These are phyloP conservation scores for Acrobasis suavella DNA, from an alignment of 2,888 invertebrate species.

Conservation along the genomic window DNA sequence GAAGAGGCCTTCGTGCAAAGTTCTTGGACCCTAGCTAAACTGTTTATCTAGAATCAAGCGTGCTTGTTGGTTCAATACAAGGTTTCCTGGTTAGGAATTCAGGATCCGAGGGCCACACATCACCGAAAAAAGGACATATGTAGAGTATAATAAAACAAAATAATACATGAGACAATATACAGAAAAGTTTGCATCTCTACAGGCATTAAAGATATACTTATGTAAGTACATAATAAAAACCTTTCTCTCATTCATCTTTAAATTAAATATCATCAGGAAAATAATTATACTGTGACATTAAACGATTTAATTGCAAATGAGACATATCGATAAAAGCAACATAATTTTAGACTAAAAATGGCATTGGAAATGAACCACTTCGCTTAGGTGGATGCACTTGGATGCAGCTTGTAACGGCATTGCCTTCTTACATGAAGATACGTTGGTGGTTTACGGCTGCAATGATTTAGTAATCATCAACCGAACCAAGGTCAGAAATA, in stretches of 20 bases:
- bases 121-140: too few relatives aligned
- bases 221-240: not conserved
- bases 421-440: conserved; percentile 51
- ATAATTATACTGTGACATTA: not conserved
- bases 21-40: too few relatives aligned
- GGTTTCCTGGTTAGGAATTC: too few relatives aligned
- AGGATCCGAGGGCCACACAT: too few relatives aligned
- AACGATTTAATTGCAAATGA: not conserved
- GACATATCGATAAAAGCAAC: not conserved
- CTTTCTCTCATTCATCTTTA: not conserved
- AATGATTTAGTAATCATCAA: conserved; percentile 39
- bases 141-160: too few relatives aligned
- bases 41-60: too few relatives aligned
- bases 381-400: conserved; percentile 42
- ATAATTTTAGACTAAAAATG: not conserved
- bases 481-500: conserved; percentile 46
- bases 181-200: too few relatives aligned
- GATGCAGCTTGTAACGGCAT: conserved; percentile 56
- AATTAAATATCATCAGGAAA: not conserved
- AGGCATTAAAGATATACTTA: not conserved
- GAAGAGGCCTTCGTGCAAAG: too few relatives aligned
- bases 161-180: too few relatives aligned
- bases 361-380: conserved; percentile 14
- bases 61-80: too few relatives aligned
- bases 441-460: conserved; percentile 26